Evolutionary conservation across 1,140 invertebrate species (phyloP), one percentile per base, ranked within the genome.

Genomic region (Penaeus chinensis): DNA sequence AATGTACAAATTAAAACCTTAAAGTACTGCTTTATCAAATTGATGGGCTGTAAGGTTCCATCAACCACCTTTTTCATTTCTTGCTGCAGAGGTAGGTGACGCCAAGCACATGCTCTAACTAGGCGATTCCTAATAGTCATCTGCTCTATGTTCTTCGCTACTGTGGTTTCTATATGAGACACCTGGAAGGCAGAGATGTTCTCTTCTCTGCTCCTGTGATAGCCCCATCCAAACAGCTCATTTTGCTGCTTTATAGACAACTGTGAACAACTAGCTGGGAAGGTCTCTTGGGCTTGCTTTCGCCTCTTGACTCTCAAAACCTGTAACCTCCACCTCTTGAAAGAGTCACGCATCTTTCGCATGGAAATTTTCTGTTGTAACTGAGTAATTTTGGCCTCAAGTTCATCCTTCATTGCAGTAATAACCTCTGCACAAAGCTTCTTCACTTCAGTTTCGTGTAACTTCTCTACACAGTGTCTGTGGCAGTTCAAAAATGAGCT

Each of bases 151-250:
- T 27, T 77, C 22, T 24, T 27, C 16, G 24, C 4, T 2, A 82
- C 54, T 27, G 16, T 42, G 16, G 20, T 47, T 63, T 89, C 69
- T 47, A 83, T 71, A 16, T 71, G 20, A 18, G 11, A 10, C n/a
- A 89, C 37, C 24, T 87, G 65, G 7, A 74, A n/a, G 24, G 71
- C 71, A 20, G 84, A 78, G n/a, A 84, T 83, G 54, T 89, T 78
- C 16, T 71, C 62, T 8, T 42, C 10, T 5, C 27, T 32, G n/a
- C 60, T 77, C 74, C 89, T 86, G 5, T 66, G n/a, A 69, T 89
- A 87, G 47, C 89, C 89, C 89, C 89, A 89, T 32, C 80, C 81
- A 60, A 89, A 83, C n/a, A 81, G 63, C 37, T 84, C 42, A 69
- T 84, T 87, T 65, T 89, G 89, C 32, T 85, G 60, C 8, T 22